These are phyloP conservation scores for Macrobrachium nipponense DNA, from an alignment of 1,140 invertebrate genomes.

Conservation along the genomic window DNA sequence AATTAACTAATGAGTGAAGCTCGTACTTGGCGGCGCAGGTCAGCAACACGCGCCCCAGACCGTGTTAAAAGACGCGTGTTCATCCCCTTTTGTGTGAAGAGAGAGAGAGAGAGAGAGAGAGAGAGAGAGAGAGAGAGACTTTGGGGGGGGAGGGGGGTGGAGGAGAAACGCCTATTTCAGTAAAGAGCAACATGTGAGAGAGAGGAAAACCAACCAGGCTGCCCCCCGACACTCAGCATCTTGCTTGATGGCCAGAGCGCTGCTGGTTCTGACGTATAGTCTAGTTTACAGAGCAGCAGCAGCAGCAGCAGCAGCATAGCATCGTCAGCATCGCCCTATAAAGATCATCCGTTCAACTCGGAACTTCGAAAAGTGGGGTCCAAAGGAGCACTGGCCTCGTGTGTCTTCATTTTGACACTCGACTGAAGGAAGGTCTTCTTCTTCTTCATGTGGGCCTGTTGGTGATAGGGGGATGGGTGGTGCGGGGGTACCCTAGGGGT, in stretches of 20 bases:
- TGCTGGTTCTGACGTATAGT: background rate
- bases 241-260: conserved; percentile 2
- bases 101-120: conserved; percentile 2
- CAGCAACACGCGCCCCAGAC: no score
- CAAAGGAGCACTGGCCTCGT: background rate
- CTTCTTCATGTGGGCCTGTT: background rate
- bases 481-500: background rate
- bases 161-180: background rate
- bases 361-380: background rate
- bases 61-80: background rate
- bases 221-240: background rate
- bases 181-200: conserved; percentile 20
- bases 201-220: background rate
- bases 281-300: background rate
- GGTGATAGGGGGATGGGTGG: background rate
- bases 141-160: no score
- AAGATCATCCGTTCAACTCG: background rate
- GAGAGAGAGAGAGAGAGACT: background rate
- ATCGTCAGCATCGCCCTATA: background rate
- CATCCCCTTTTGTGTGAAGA: background rate
- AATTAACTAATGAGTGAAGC: no score
- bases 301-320: background rate
- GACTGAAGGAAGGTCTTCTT: no score
- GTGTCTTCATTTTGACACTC: background rate
- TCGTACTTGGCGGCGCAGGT: no score